These are phyloP conservation scores for Felis chaus DNA, from an alignment of 2,113 vertebrate species.

Conservation along the genomic window DNA sequence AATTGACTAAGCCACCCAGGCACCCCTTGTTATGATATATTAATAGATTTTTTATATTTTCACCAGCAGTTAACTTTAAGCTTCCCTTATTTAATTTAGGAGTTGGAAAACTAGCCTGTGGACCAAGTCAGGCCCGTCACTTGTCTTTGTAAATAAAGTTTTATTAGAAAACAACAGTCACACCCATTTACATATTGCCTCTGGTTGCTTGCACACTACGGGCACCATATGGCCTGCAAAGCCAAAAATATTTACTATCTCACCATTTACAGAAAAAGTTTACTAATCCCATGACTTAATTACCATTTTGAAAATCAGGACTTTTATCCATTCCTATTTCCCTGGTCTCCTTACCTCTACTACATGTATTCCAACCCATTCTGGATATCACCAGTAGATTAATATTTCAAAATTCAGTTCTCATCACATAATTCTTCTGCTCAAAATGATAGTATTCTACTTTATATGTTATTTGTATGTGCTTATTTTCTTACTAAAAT, in stretches of 20 bases:
- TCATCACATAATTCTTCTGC: neutral
- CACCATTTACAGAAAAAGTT: neutral
- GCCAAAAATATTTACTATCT: neutral
- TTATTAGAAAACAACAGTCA: neutral
- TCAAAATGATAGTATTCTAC: neutral
- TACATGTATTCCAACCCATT: neutral
- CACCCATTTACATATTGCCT: neutral
- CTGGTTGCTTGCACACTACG: neutral
- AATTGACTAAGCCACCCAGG: too few species aligned
- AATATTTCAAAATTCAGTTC: neutral
- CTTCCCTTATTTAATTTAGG: neutral
- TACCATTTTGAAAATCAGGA: conserved; percentile 15
- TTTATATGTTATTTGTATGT: neutral
- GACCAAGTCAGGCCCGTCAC: neutral
- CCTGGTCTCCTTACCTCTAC: neutral
- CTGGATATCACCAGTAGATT: neutral
- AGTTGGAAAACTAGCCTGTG: neutral
- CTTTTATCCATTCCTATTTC: neutral
- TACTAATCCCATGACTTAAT: neutral
- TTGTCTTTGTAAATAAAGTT: neutral
- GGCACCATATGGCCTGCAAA: neutral
- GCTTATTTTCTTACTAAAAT: neutral
- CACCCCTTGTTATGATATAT: neutral
- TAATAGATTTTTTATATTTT: neutral
- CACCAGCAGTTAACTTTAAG: neutral